Conservation (phyloP, 2,888 invertebrate genomes). For the Cremastinae sp. region DNA sequence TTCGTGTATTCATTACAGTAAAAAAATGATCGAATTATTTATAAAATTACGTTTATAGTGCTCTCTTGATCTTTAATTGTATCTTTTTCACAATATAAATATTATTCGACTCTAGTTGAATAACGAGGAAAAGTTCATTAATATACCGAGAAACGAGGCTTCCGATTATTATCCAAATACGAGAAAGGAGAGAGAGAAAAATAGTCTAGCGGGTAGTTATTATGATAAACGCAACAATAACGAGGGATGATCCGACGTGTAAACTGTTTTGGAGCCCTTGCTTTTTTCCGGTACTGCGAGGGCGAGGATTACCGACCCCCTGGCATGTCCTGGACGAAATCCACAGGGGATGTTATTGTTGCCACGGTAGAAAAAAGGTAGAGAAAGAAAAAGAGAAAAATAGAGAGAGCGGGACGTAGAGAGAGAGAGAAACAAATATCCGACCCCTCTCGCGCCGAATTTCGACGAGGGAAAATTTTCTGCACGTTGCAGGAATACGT, state of each 20-base stretch:
- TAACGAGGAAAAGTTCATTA: too few relatives aligned
- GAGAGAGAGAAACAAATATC: slow-evolving; percentile 45
- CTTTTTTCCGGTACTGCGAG: slow-evolving; percentile 67
- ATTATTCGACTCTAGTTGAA: slow-evolving; percentile 1
- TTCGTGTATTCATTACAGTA: too few relatives aligned
- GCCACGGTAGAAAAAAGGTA: slow-evolving; percentile 67
- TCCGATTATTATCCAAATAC: slow-evolving; percentile 33
- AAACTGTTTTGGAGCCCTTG: slow-evolving; percentile 75
- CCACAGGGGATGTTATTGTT: slow-evolving; percentile 78
- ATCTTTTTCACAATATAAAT: too few relatives aligned
- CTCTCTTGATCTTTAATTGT: too few relatives aligned
- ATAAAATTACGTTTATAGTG: too few relatives aligned
- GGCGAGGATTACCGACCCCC: slow-evolving; percentile 74
- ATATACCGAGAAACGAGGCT: neutral
- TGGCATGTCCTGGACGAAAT: slow-evolving; percentile 67
- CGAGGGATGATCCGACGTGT: slow-evolving; percentile 80
- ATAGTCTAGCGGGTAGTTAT: slow-evolving; percentile 69
- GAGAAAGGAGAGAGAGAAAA: slow-evolving; percentile 42
- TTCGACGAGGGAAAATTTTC: slow-evolving; percentile 41
- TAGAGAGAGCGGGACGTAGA: slow-evolving; percentile 41
- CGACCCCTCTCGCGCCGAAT: too few relatives aligned
- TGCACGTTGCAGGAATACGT: slow-evolving; percentile 42
- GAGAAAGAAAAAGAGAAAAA: too few relatives aligned
- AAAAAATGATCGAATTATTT: too few relatives aligned
- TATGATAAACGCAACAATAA: slow-evolving; percentile 80